Evolutionary conservation across 2,888 invertebrate genomes (phyloP).

Genomic region (Netelia inedita): DNA sequence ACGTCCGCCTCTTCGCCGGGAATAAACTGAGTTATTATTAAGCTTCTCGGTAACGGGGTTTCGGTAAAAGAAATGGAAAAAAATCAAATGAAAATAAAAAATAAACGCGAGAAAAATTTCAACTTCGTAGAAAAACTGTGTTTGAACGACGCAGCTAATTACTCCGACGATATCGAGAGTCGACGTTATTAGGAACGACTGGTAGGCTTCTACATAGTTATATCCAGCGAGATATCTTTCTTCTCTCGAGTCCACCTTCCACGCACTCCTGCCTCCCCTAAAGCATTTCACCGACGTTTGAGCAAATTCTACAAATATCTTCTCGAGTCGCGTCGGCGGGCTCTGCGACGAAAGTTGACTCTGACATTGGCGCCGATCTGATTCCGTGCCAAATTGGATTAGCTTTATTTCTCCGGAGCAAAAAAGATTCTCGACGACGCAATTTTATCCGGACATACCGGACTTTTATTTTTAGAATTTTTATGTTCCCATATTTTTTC

Average conservation of each 20-base stretch:
- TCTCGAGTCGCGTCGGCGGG: constrained; percentile 37
- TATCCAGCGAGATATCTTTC: constrained; percentile 2
- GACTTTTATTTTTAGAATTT: constrained; percentile 34
- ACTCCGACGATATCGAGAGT: constrained; percentile 35
- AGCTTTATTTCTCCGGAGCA: constrained; percentile 58
- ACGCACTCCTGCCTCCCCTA: not conserved
- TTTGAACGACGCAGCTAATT: constrained; percentile 53
- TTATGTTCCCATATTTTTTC: constrained; percentile 31
- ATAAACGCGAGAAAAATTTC: not conserved
- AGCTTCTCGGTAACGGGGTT: constrained; percentile 1
- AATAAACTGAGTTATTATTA: constrained; percentile 19
- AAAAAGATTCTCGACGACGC: constrained; percentile 39
- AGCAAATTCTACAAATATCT: constrained; percentile 66
- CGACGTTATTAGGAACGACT: constrained; percentile 5
- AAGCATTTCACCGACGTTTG: constrained; percentile 33
- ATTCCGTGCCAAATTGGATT: constrained; percentile 68
- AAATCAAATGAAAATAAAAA: not conserved
- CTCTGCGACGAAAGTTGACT: constrained; percentile 58
- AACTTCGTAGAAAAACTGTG: no score
- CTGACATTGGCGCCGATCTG: constrained; percentile 70
- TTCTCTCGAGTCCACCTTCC: not conserved
- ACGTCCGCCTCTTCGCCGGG: not conserved
- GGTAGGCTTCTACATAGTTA: constrained; percentile 11
- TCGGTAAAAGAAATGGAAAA: not conserved
- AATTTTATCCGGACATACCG: constrained; percentile 16